Conservation (phyloP, 2,888 invertebrate genomes). For the Cosmopolites sordidus region DNA sequence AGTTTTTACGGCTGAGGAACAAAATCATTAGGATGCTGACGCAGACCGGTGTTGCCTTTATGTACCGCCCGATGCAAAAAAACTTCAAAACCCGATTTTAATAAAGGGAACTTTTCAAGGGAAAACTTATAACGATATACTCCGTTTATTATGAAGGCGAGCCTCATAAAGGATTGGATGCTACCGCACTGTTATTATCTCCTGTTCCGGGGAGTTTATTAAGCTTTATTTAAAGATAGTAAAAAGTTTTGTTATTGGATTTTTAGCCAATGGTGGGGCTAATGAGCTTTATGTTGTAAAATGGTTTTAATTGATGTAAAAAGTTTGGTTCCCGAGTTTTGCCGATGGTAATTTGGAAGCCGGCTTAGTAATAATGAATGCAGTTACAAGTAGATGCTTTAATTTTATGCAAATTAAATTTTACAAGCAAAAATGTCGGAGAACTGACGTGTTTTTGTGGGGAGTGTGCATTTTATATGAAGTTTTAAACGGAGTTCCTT, state of each 20-base stretch:
- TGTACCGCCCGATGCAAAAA: slow-evolving; percentile 10
- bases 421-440: too few relatives aligned
- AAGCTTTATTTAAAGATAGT: slow-evolving; percentile 2
- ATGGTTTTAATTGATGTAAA: slow-evolving; percentile 1
- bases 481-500: too few relatives aligned
- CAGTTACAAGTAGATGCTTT: too few relatives aligned
- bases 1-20: slow-evolving; percentile 7
- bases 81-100: slow-evolving; percentile 22
- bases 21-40: slow-evolving; percentile 23
- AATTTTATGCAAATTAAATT: too few relatives aligned
- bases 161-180: slow-evolving; percentile 12
- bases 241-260: slow-evolving; percentile 2
- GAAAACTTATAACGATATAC: slow-evolving; percentile 24
- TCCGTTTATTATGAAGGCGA: slow-evolving; percentile 17
- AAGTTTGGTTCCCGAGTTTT: neutral
- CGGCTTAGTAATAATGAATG: too few relatives aligned
- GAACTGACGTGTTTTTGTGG: too few relatives aligned
- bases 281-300: slow-evolving; percentile 1
- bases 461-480: too few relatives aligned
- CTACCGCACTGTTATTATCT: slow-evolving; percentile 3
- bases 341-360: neutral
- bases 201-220: neutral
- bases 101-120: slow-evolving; percentile 17
- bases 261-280: neutral
- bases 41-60: slow-evolving; percentile 21